These are phyloP conservation scores for Pogonocherus hispidulus DNA, from an alignment of 2,888 invertebrate genomes.

Conservation along the genomic window DNA sequence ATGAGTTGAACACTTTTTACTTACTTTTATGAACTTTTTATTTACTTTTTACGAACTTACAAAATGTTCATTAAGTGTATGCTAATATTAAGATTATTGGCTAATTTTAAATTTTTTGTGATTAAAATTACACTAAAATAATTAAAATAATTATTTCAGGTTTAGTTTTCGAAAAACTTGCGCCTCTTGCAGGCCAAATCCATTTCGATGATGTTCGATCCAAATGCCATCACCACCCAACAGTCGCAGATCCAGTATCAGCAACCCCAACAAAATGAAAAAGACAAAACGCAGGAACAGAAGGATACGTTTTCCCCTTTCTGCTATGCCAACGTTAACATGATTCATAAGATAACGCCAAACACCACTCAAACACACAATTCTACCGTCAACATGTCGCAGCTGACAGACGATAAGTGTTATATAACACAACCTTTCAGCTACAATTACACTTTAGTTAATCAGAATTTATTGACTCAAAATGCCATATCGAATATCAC, in stretches of 20 bases:
- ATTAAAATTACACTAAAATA: too few relatives aligned
- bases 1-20: too few relatives aligned
- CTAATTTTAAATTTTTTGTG: too few relatives aligned
- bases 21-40: too few relatives aligned
- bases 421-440: constrained; percentile 83
- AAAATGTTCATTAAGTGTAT: too few relatives aligned
- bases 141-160: too few relatives aligned
- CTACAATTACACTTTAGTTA: constrained; percentile 85
- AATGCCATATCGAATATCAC: constrained; percentile 86
- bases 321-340: constrained; percentile 79
- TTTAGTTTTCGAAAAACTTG: too few relatives aligned
- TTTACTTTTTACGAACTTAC: too few relatives aligned
- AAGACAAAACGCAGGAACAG: constrained; percentile 62
- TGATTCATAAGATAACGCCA: constrained; percentile 76
- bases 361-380: constrained; percentile 60
- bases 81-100: too few relatives aligned
- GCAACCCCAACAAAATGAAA: constrained; percentile 59
- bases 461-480: constrained; percentile 87
- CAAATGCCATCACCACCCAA: constrained; percentile 68
- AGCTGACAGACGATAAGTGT: constrained; percentile 79
- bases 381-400: constrained; percentile 78
- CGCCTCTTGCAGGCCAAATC: not conserved
- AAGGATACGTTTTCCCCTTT: constrained; percentile 77
- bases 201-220: constrained; percentile 65
- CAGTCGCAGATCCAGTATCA: constrained; percentile 67